Conservation (phyloP, 2,888 invertebrate species). For the Digitonthophagus gazella region DNA sequence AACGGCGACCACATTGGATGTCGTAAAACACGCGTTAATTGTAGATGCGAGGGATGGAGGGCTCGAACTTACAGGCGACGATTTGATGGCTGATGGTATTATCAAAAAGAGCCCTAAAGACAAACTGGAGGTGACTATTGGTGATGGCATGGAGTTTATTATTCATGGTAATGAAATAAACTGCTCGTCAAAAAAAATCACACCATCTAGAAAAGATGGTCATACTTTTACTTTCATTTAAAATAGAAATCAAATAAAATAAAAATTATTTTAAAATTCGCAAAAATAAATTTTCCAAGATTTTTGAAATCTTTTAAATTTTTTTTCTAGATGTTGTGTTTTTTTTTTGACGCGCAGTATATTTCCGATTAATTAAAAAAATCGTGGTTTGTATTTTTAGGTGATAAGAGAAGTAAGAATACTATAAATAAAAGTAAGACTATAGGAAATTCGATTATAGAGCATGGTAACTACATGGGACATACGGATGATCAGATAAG, state of each 20-base stretch:
- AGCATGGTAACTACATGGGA: constrained; percentile 48
- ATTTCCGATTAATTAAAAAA: background rate
- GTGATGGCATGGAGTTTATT: constrained; percentile 91
- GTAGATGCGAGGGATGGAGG: constrained; percentile 61
- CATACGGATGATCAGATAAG: constrained; percentile 75
- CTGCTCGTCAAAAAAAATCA: no score
- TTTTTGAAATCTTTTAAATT: no score
- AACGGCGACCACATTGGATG: constrained; percentile 8
- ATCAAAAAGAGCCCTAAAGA: constrained; percentile 83
- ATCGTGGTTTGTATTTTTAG: constrained; percentile 48
- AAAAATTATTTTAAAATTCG: no score
- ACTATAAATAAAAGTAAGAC: constrained; percentile 76
- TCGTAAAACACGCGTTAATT: constrained; percentile 36
- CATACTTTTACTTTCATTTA: no score
- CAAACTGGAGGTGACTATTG: constrained; percentile 87
- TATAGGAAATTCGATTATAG: constrained; percentile 71
- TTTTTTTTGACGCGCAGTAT: background rate
- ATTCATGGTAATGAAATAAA: constrained; percentile 84
- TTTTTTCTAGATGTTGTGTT: no score
- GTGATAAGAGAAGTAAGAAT: constrained; percentile 81
- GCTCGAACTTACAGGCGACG: constrained; percentile 54
- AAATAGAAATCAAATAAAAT: no score
- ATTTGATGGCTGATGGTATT: constrained; percentile 79
- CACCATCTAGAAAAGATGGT: no score
- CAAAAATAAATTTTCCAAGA: no score